Percentiles rank a stretch among this genome's conserved stretches.
Evolutionary conservation across 2,797 vertebrate genomes (phyloP).

Genomic region (Eremophila alpestris): DNA sequence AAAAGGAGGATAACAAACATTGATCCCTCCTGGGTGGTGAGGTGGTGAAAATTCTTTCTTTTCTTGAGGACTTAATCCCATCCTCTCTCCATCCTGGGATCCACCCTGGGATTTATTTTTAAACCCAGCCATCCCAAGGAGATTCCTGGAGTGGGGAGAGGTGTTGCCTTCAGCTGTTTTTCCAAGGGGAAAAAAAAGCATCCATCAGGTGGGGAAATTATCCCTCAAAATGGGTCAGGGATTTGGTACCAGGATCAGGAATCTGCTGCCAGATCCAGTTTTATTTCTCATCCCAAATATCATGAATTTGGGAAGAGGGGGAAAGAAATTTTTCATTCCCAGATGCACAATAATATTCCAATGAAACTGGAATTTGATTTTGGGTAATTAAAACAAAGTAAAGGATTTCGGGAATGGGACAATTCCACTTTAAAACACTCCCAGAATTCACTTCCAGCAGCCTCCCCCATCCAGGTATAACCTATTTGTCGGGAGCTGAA

Average conservation of each 20-base stretch:
- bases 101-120: background rate
- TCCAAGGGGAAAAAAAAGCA: background rate
- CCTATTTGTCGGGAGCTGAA: background rate
- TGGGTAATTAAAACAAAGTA: background rate
- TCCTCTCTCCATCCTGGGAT: background rate
- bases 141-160: background rate
- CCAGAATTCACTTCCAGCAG: background rate
- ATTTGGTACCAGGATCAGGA: background rate
- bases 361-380: background rate
- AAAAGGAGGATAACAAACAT: accelerated
- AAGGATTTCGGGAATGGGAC: background rate
- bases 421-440: background rate
- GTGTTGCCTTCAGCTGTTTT: background rate
- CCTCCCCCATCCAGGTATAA: constrained; percentile 36
- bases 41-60: background rate
- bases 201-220: background rate
- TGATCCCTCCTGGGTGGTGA: accelerated
- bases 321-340: background rate
- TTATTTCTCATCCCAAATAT: background rate
- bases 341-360: accelerated
- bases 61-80: background rate
- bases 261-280: background rate
- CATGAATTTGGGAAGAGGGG: accelerated
- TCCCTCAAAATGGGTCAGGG: background rate
- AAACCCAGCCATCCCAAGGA: background rate